Conservation (phyloP, 2,113 vertebrate genomes). For the Larimichthys crocea region DNA sequence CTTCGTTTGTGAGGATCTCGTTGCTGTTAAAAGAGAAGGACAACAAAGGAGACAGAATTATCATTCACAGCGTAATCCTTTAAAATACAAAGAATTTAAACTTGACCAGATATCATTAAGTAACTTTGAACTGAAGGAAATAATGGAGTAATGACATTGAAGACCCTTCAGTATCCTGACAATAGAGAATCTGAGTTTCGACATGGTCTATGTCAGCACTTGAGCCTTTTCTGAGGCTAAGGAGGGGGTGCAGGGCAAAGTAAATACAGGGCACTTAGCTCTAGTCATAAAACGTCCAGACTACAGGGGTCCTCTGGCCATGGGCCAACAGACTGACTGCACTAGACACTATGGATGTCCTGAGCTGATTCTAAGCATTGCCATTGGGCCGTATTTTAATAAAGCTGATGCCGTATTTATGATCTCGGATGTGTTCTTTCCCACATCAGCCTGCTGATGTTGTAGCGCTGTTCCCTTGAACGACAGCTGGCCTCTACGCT, state of each 20-base stretch:
- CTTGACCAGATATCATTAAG: not conserved
- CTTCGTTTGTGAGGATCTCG: constrained; percentile 84
- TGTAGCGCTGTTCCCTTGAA: not conserved
- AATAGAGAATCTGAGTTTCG: constrained; percentile 11
- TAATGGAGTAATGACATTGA: not conserved
- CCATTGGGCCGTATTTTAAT: not conserved
- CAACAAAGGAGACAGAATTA: constrained; percentile 14
- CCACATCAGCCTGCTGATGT: not conserved
- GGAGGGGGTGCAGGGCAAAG: constrained; percentile 29
- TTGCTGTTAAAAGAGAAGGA: constrained; percentile 75
- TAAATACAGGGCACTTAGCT: constrained; percentile 69
- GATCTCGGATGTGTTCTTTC: not conserved
- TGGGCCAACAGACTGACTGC: constrained; percentile 29
- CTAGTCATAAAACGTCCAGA: constrained; percentile 51
- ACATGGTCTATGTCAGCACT: constrained; percentile 26
- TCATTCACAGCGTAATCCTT: not conserved
- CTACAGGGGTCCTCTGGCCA: constrained; percentile 37
- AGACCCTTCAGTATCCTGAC: not conserved
- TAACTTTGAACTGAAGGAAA: not conserved
- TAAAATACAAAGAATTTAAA: not conserved
- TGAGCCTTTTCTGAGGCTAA: constrained; percentile 16
- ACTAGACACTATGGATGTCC: not conserved
- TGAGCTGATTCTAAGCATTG: not conserved
- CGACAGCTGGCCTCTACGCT: not conserved
- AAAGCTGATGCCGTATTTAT: not conserved